A percentile compares a stretch with the other conserved stretches of the same genome.
These are phyloP conservation scores for Trachymyrmex cornetzi DNA, from an alignment of 1,140 invertebrate genomes.

Conservation along the genomic window DNA sequence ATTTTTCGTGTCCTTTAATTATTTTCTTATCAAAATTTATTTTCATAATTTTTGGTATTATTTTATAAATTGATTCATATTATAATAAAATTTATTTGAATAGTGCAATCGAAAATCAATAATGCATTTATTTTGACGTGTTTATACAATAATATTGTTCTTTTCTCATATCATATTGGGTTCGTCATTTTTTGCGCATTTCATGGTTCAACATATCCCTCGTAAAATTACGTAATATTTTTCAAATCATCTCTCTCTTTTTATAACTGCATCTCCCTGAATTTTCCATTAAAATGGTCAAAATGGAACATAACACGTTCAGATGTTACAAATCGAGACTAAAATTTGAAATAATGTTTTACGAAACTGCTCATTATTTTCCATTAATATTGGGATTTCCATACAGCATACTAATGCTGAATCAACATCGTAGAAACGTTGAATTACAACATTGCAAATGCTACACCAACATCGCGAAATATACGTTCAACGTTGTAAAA, in stretches of 20 bases:
- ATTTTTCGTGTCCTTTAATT: neutral
- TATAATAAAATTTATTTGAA: constrained; percentile 21
- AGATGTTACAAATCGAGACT: neutral
- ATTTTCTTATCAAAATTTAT: neutral
- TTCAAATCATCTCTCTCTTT: constrained; percentile 19
- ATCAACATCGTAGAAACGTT: too few relatives aligned
- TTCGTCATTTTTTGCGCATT: constrained; percentile 21
- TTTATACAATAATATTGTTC: constrained; percentile 1
- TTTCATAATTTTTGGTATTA: neutral
- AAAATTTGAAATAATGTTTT: constrained; percentile 24
- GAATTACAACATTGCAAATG: too few relatives aligned
- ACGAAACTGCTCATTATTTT: neutral
- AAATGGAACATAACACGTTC: constrained; percentile 22
- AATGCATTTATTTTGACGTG: neutral
- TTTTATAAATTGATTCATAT: constrained; percentile 1
- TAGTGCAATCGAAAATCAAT: neutral
- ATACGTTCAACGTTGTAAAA: too few relatives aligned
- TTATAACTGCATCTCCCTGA: neutral
- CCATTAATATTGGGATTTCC: neutral
- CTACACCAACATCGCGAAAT: too few relatives aligned
- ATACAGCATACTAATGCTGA: too few relatives aligned
- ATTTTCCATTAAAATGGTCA: constrained; percentile 35
- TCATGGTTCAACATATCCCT: constrained; percentile 3
- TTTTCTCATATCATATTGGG: constrained; percentile 21
- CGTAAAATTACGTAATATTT: constrained; percentile 39